Conservation (phyloP, 2,797 vertebrate genomes). For the Percopsis omiscomaycus region DNA sequence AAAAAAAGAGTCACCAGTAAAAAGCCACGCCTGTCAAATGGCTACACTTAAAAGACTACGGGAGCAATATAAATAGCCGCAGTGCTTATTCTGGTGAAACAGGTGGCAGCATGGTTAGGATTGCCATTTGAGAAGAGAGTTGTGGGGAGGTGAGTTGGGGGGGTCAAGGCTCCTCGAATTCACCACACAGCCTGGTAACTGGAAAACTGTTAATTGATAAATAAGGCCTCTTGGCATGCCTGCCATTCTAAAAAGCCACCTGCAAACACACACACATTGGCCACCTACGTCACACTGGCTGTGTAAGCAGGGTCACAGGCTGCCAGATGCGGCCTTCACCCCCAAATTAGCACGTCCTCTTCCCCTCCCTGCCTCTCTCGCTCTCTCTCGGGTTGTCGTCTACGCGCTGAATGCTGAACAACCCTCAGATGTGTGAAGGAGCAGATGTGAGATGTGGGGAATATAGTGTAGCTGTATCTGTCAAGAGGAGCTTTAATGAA, state of each 20-base stretch:
- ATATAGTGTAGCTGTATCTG: constrained; percentile 34
- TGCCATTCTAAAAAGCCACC: constrained; percentile 52
- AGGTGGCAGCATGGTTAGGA: constrained; percentile 62
- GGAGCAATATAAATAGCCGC: constrained; percentile 61
- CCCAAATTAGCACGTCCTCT: constrained; percentile 15
- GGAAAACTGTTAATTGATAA: constrained; percentile 58
- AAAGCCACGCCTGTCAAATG: constrained; percentile 40
- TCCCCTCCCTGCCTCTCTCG: background rate
- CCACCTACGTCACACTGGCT: constrained; percentile 14
- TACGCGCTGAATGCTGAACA: constrained; percentile 1
- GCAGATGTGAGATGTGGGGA: constrained; percentile 49
- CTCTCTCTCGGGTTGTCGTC: background rate
- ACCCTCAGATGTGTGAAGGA: constrained; percentile 44
- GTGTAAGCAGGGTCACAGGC: constrained; percentile 22
- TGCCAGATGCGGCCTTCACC: constrained; percentile 50
- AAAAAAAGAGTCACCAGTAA: constrained; percentile 19
- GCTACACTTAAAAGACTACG: constrained; percentile 33
- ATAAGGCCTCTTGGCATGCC: constrained; percentile 49
- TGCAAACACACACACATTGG: constrained; percentile 24
- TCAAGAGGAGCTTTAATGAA: constrained; percentile 46
- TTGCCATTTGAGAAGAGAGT: constrained; percentile 50
- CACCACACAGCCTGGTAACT: constrained; percentile 51
- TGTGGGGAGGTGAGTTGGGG: constrained; percentile 11
- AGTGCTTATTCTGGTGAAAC: constrained; percentile 44
- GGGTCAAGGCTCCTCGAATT: constrained; percentile 49